Evolutionary conservation across 1,140 invertebrate genomes (phyloP), one percentile per base, ranked within the genome.

Genomic region (Apis laboriosa): DNA sequence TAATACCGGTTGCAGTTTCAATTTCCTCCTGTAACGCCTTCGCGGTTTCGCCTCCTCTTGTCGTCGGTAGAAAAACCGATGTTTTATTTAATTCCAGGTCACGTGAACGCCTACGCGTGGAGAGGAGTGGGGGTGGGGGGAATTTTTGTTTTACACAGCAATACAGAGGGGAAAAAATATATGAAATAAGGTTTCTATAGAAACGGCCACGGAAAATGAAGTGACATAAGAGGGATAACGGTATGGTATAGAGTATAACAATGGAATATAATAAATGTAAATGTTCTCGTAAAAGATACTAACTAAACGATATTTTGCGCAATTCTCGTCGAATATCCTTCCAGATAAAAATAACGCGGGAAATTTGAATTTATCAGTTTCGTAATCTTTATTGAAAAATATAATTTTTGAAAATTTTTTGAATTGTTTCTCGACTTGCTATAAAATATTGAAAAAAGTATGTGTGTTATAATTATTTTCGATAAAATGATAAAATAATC

Each of bases 1-100:
- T 67, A 58, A 63, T 75, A 58, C 53, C n/a, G 53, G 28, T 24
- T 51, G 43, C 68, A 28, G 53, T 76, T 76, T 76, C 79, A 81
- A 81, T 81, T 68, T 81, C 53, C 72, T 75, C 1, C n/a, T 8
- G 63, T 24, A 34, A 67, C 66, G 63, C 56, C 49, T 66, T 21
- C 60, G 28, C 13, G 70, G 51, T 19, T 61, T 2, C 19, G 21
- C 56, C n/a, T 11, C 51, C 4, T 55, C 19, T 43, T 43, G 34
- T 43, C 34, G 5, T 43, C 34, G 34, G 4, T 43, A 8, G 34
- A 51, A 61, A 49, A 51, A 51, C 19, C 21, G 58, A 67, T 51
- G 34, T 66, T 75, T 75, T 58, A 75, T 76, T 76, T 63, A 64
- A 63, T 53, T 64, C 43, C 43, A 51, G 58, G 43, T 51, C 43